Percentiles rank a stretch among this genome's conserved stretches.
These are phyloP conservation scores for Blastobasis adustella DNA, from an alignment of 2,888 invertebrate genomes.

Conservation along the genomic window DNA sequence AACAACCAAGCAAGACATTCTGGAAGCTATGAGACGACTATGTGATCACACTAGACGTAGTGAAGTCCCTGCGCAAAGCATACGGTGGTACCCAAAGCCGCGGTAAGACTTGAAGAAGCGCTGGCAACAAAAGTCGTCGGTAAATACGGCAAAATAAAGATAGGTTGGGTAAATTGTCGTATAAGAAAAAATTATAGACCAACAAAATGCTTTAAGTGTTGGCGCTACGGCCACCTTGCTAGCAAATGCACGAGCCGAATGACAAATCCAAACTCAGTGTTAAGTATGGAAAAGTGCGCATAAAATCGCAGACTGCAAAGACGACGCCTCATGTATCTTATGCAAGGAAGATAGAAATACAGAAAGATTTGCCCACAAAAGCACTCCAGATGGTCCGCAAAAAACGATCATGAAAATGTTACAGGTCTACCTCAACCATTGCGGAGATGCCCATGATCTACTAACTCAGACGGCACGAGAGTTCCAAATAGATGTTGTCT, in stretches of 20 bases:
- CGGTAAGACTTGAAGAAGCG: not conserved
- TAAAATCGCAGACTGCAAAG: not conserved
- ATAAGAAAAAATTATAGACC: not conserved
- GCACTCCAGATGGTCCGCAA: not conserved
- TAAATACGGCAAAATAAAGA: not conserved
- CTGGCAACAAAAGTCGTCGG: not conserved
- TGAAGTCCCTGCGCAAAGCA: not conserved
- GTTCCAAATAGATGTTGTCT: not conserved
- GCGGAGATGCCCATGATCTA: no score
- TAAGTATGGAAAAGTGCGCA: no score
- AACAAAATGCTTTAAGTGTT: no score
- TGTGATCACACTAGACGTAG: not conserved
- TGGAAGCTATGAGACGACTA: not conserved
- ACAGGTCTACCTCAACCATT: no score
- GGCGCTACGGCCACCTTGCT: no score
- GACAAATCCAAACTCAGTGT: not conserved
- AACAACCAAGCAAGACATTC: not conserved
- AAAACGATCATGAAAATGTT: no score
- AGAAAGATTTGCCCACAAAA: not conserved
- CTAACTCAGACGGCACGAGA: not conserved
- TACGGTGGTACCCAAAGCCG: not conserved
- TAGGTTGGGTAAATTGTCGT: not conserved
- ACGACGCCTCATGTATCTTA: not conserved
- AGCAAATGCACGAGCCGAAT: no score
- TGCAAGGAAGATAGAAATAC: not conserved